Base-by-base conservation (phyloP, 1,140 invertebrate genomes). In the Pseudoatta argentina region DNA sequence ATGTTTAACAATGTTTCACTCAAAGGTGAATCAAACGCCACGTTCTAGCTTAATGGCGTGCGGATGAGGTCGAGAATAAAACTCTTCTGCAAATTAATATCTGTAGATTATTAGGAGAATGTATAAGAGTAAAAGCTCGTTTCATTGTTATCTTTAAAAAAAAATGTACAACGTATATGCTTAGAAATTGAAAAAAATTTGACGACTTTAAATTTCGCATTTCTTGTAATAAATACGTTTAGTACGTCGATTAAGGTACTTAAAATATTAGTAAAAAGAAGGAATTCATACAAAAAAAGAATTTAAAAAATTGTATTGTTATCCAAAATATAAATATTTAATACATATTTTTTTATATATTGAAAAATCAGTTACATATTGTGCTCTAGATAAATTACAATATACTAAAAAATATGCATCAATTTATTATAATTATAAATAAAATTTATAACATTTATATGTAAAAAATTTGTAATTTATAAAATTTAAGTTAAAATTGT, bases 1-100 rank as follows among this genome's bases (percentile, higher is more conserved):
- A 63, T 51, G 76, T 24, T 69, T 75, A 89, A 89, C 88, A 86
- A 86, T 89, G 88, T 89, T 89, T 82, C 83, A 75, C 82, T 76
- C 63, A 86, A 72, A 81, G 87, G 55, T 53, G 83, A 88, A 76
- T 78, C 87, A 81, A 89, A 88, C 77, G 88, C 86, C 88, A 63
- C 39, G 64, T 73, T 48, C 79, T 72, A 61, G 39, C 69, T 83
- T 83, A 83, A 83, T 83, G 69, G 79, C 39, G 79, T 21, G 69
- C 79, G 55, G 69, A 75, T 83, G 69, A 51, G n/a, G 55, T 18
- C 69, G 82, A n/a, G 59, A 53, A 78, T 78, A 77, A 44, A 44
- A 78, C 30, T 78, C 73, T 51, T 48, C 12, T 16, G 61, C 53
- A 73, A 83, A 83, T 85, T 77, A 85, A 85, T 78, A 78, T 66